Percentiles rank a stretch among this genome's conserved stretches.
These are phyloP conservation scores for Caenorhabditis macrosperma DNA, from an alignment of 2,888 invertebrate species.

Conservation along the genomic window DNA sequence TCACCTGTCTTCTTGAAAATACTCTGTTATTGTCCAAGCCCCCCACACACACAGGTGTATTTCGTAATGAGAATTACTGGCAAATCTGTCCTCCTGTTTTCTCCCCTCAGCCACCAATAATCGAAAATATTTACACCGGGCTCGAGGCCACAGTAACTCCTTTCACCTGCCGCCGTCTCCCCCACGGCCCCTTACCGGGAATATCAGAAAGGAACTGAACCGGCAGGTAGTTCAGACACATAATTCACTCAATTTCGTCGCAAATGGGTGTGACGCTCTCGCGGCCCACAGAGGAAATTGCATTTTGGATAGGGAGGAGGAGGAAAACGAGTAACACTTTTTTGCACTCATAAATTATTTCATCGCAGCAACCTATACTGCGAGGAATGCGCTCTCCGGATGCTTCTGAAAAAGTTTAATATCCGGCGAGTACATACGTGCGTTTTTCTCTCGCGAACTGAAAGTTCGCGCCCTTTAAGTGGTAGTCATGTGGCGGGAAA, in stretches of 20 bases:
- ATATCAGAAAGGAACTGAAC: not conserved
- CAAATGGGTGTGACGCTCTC: slow-evolving; percentile 36
- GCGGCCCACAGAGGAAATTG: slow-evolving; percentile 29
- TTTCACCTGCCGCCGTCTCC: not conserved
- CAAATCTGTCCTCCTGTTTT: not conserved
- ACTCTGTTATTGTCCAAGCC: not conserved
- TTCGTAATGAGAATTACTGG: slow-evolving; percentile 25
- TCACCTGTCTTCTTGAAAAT: slow-evolving; percentile 19
- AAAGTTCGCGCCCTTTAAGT: too few relatives aligned
- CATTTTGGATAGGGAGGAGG: slow-evolving; percentile 34
- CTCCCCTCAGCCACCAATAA: not conserved
- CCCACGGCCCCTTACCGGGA: slow-evolving; percentile 14
- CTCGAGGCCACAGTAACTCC: not conserved
- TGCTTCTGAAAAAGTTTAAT: slow-evolving; percentile 45
- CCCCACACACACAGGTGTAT: slow-evolving; percentile 18
- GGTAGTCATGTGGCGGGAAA: slow-evolving; percentile 8
- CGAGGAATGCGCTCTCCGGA: slow-evolving; percentile 11
- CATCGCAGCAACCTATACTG: slow-evolving; percentile 23
- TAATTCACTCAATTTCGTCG: slow-evolving; percentile 37
- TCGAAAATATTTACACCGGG: slow-evolving; percentile 15
- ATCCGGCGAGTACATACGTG: slow-evolving; percentile 24
- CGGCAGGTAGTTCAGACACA: slow-evolving; percentile 38
- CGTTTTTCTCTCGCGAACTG: not conserved
- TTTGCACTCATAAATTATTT: slow-evolving; percentile 50
- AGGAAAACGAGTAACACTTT: slow-evolving; percentile 23